Percentiles rank a stretch among this genome's conserved stretches.
These are phyloP conservation scores for Gryllus longicercus DNA, from an alignment of 2,888 invertebrate genomes.

Conservation along the genomic window DNA sequence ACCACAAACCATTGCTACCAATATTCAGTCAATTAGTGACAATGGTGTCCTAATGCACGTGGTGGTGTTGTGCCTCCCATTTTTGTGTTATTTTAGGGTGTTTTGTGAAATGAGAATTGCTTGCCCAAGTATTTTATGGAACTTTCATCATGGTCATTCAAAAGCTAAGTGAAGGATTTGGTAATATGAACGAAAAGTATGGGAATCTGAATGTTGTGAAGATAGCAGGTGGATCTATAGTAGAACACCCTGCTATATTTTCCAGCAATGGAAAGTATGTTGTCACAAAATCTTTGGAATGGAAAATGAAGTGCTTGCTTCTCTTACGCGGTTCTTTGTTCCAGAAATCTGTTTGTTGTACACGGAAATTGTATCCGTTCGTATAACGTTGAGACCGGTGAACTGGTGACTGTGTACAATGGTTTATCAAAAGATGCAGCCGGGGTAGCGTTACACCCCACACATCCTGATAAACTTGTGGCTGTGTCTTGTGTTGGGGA, in stretches of 20 bases:
- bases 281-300: background rate
- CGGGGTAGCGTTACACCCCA: constrained; percentile 52
- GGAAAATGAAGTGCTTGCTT: too few relatives aligned
- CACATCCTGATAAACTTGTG: constrained; percentile 49
- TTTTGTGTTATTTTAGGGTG: too few relatives aligned
- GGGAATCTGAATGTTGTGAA: background rate
- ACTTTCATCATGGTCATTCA: background rate
- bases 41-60: too few relatives aligned
- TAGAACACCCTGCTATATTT: background rate
- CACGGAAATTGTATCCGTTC: constrained; percentile 59
- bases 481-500: constrained; percentile 57
- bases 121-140: background rate
- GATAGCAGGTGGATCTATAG: background rate
- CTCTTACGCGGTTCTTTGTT: background rate
- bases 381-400: constrained; percentile 63
- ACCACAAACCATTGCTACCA: too few relatives aligned
- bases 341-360: constrained; percentile 46
- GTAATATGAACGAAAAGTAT: background rate
- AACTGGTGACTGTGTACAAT: constrained; percentile 56
- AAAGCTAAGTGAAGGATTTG: background rate
- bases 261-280: background rate
- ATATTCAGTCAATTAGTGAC: too few relatives aligned
- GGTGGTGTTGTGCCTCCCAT: too few relatives aligned
- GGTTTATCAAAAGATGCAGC: constrained; percentile 53
- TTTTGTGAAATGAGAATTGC: too few relatives aligned